Percentiles rank a stretch among this genome's conserved stretches.
Conservation (phyloP, 2,113 vertebrate genomes). For the Callocephalon fimbriatum region DNA sequence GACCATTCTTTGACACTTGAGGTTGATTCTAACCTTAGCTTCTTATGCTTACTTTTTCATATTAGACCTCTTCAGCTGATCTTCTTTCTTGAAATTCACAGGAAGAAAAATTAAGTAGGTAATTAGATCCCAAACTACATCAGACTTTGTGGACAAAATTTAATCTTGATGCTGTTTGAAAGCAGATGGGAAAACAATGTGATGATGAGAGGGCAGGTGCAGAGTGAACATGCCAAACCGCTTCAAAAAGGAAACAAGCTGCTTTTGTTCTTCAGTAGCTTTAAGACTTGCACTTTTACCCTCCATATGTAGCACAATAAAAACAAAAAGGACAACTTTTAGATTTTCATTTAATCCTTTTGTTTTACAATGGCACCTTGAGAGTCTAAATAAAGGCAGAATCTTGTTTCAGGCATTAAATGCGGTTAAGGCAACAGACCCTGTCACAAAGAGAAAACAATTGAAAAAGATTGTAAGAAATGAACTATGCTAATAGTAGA, state of each 20-base stretch:
- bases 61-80: neutral
- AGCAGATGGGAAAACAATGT: constrained; percentile 44
- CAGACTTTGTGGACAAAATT: neutral
- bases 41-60: neutral
- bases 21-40: neutral
- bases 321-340: neutral
- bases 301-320: neutral
- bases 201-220: constrained; percentile 14
- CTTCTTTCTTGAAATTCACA: neutral
- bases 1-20: neutral
- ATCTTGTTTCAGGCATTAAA: neutral
- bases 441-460: neutral
- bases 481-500: neutral
- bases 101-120: neutral
- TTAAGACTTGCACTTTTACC: neutral
- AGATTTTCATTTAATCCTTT: neutral
- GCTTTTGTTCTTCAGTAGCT: constrained; percentile 2
- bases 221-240: neutral
- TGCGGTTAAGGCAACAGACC: neutral
- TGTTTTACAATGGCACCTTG: neutral
- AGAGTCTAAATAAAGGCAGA: neutral
- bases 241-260: constrained; percentile 14
- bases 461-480: neutral
- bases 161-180: neutral
- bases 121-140: neutral